phyloP scores from a whole-genome alignment of 1,140 invertebrate species.

The Brachionus paranguensis region DNA sequence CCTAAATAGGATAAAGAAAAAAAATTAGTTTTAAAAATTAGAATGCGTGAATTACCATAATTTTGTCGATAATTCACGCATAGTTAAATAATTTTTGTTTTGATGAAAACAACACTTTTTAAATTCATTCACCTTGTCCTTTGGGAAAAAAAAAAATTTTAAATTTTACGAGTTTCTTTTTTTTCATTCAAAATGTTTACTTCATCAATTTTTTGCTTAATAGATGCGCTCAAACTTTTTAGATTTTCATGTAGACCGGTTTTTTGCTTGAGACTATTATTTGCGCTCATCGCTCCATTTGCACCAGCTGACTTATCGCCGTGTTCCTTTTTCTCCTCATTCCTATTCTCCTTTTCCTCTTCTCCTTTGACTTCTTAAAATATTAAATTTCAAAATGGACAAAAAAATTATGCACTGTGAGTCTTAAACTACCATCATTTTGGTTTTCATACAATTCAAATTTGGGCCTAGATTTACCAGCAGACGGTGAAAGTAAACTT shows the following conservation, averaged over 20 bases:
- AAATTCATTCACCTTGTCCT: conserved; percentile 28
- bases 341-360: not conserved
- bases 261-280: not conserved
- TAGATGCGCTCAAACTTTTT: conserved; percentile 4
- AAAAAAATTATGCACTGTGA: not conserved
- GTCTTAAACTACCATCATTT: not conserved
- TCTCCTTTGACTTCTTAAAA: not conserved
- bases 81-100: not conserved
- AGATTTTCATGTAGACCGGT: conserved; percentile 27
- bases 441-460: conserved; percentile 3
- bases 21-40: not conserved
- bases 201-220: conserved; percentile 32
- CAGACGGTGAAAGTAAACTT: not conserved
- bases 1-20: not conserved
- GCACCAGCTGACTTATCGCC: not conserved
- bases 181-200: not conserved
- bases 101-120: not conserved
- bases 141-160: not conserved
- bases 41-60: conserved; percentile 6
- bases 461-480: not conserved
- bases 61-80: conserved; percentile 5
- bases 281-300: not conserved
- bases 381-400: not conserved
- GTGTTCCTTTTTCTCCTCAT: not conserved
- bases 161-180: not conserved